These are phyloP conservation scores for Poecilus cupreus DNA, from an alignment of 2,888 invertebrate genomes.

Conservation along the genomic window DNA sequence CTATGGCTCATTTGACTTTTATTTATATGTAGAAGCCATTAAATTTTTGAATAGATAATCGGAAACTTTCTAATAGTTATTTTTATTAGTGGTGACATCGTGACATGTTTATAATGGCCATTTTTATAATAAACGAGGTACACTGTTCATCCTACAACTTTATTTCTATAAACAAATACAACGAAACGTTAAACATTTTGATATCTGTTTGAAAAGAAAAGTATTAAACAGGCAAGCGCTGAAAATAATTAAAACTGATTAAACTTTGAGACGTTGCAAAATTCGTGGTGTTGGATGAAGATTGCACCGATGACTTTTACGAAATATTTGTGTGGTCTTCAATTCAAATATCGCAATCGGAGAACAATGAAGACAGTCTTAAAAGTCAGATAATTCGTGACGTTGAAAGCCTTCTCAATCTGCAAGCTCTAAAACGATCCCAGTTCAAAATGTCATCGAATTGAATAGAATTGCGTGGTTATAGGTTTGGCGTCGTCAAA, in stretches of 20 bases:
- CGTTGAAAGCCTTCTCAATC: neutral
- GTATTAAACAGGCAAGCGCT: too few relatives aligned
- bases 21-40: constrained; percentile 1
- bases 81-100: neutral
- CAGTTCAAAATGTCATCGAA: constrained; percentile 27
- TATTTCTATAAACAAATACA: neutral
- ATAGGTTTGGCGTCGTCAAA: neutral
- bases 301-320: neutral
- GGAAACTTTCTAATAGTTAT: neutral
- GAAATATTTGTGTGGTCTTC: neutral
- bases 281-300: neutral
- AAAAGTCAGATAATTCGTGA: neutral
- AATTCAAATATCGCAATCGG: neutral
- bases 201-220: neutral
- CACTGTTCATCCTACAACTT: neutral
- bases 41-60: constrained; percentile 4
- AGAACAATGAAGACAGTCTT: neutral
- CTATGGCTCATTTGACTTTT: neutral
- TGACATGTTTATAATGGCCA: constrained; percentile 11
- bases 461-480: constrained; percentile 34
- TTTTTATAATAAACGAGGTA: neutral
- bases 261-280: neutral
- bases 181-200: neutral
- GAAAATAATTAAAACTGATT: too few relatives aligned
- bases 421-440: neutral